phyloP scores from a whole-genome alignment of 2,888 invertebrate species.

The Sicus ferrugineus region DNA sequence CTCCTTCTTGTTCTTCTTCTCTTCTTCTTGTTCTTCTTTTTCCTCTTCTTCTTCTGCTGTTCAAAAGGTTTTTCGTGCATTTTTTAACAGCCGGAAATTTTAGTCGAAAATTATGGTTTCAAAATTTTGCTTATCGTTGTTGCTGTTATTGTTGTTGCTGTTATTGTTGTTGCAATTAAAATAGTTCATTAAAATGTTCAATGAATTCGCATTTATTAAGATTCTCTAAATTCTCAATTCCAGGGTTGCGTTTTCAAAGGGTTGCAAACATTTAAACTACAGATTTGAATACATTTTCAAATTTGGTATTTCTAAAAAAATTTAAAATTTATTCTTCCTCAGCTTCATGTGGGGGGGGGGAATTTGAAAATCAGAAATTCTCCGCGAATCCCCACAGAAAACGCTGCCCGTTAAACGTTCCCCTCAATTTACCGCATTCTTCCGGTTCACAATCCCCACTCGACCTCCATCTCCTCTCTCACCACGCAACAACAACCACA shows the following conservation, averaged over 20 bases:
- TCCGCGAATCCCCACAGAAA: too few relatives aligned
- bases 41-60: background rate
- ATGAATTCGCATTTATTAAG: background rate
- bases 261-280: background rate
- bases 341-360: background rate
- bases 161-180: background rate
- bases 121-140: background rate
- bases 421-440: background rate
- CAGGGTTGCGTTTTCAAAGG: too few relatives aligned
- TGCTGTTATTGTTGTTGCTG: background rate
- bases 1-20: too few relatives aligned
- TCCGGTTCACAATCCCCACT: background rate
- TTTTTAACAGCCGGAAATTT: constrained; percentile 14
- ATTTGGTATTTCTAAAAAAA: background rate
- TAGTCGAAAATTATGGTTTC: background rate
- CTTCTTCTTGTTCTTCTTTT: too few relatives aligned
- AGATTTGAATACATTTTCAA: background rate
- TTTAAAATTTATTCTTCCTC: background rate
- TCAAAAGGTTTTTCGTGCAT: constrained; percentile 15
- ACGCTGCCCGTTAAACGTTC: background rate
- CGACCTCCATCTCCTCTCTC: background rate
- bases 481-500: background rate
- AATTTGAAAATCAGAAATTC: background rate
- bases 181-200: background rate
- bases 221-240: background rate